Evolutionary conservation across 2,113 vertebrate genomes (phyloP).

Genomic region (Lichenostomus cassidix): DNA sequence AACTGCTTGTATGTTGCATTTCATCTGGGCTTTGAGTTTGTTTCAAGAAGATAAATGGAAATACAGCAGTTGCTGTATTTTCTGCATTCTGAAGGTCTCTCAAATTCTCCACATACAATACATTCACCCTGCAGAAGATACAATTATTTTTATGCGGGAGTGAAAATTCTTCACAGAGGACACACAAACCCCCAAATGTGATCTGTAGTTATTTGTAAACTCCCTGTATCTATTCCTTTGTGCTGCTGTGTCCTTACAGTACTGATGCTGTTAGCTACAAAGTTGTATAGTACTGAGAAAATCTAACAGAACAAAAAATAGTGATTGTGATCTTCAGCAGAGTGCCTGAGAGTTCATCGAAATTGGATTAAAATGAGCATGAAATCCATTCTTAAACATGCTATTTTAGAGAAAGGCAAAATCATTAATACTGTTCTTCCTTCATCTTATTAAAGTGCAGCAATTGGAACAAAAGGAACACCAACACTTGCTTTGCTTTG

Average conservation of each 20-base stretch:
- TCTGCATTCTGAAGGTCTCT: background rate
- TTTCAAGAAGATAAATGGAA: background rate
- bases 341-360: background rate
- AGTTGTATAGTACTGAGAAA: background rate
- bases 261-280: background rate
- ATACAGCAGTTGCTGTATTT: background rate
- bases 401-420: background rate
- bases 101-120: background rate
- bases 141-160: background rate
- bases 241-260: background rate
- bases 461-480: background rate
- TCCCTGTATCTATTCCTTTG: background rate
- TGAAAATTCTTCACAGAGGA: background rate
- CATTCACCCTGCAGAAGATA: background rate
- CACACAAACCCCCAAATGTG: too few relatives aligned
- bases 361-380: background rate
- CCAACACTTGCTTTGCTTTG: background rate
- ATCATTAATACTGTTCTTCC: background rate
- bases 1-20: background rate
- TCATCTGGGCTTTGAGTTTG: background rate
- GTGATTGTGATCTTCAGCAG: background rate
- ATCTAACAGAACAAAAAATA: background rate
- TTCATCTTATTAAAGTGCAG: background rate
- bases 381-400: background rate
- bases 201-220: background rate